Conservation (phyloP, 2,113 vertebrate genomes). For the Polypterus senegalus region DNA sequence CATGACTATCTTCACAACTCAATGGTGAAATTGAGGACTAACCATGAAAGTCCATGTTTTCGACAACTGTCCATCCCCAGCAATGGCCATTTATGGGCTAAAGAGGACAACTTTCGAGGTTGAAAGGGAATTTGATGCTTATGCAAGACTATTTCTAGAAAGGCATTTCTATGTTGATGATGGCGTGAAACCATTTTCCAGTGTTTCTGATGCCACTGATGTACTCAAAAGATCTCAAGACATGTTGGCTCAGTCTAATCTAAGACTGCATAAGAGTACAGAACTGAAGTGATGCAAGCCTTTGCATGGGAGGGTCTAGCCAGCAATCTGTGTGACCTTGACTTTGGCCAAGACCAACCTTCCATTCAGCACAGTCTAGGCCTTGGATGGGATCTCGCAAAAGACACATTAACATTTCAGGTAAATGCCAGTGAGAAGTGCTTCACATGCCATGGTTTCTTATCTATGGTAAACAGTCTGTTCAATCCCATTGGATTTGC, state of each 20-base stretch:
- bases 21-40: neutral
- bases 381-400: too few relatives aligned
- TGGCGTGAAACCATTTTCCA: neutral
- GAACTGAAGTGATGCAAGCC: too few relatives aligned
- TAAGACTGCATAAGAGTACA: neutral
- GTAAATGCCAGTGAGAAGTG: neutral
- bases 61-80: neutral
- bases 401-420: neutral
- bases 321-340: too few relatives aligned
- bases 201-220: neutral
- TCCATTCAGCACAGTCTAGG: too few relatives aligned
- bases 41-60: neutral
- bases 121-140: neutral
- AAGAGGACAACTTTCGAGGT: neutral
- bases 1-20: neutral
- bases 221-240: neutral
- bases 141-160: neutral
- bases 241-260: neutral
- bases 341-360: too few relatives aligned
- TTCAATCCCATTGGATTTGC: neutral
- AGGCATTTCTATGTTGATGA: slow-evolving; percentile 3
- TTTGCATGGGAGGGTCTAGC: too few relatives aligned
- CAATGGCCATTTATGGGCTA: neutral
- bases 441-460: neutral
- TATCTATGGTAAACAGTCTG: neutral